phyloP scores from a whole-genome alignment of 2,797 vertebrate genomes.

The Falco berigora region DNA sequence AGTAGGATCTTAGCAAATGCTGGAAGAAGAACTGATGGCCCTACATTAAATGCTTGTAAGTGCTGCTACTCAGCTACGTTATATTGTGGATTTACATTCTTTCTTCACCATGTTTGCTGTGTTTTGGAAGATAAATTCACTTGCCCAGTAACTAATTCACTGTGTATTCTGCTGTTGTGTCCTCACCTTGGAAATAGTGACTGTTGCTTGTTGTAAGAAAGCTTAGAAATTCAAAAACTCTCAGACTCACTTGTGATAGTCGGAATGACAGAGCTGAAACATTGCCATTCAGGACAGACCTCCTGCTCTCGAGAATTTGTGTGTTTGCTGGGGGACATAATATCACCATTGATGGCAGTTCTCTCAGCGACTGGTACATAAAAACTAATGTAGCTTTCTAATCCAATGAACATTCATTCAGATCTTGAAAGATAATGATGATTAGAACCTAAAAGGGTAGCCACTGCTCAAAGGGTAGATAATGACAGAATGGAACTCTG shows the following conservation, averaged over 20 bases:
- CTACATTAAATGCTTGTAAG: background rate
- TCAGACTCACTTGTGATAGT: background rate
- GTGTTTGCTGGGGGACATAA: background rate
- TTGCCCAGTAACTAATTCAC: background rate
- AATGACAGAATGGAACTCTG: background rate
- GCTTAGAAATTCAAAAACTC: background rate
- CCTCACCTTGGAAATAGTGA: background rate
- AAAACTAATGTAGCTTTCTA: background rate
- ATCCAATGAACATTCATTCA: background rate
- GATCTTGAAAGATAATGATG: background rate
- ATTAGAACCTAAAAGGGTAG: background rate
- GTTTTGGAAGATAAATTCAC: background rate
- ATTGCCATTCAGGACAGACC: background rate
- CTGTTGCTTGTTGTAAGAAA: background rate
- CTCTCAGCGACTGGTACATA: background rate
- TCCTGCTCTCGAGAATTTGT: background rate
- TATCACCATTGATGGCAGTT: background rate
- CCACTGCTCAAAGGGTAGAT: background rate
- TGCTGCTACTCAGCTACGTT: background rate
- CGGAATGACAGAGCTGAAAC: background rate
- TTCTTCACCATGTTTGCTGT: background rate
- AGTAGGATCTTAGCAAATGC: background rate
- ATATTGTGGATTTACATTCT: background rate
- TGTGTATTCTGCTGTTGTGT: background rate
- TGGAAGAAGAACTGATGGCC: background rate